These are phyloP conservation scores for Ictalurus furcatus DNA, from an alignment of 2,113 vertebrate species.

Conservation along the genomic window DNA sequence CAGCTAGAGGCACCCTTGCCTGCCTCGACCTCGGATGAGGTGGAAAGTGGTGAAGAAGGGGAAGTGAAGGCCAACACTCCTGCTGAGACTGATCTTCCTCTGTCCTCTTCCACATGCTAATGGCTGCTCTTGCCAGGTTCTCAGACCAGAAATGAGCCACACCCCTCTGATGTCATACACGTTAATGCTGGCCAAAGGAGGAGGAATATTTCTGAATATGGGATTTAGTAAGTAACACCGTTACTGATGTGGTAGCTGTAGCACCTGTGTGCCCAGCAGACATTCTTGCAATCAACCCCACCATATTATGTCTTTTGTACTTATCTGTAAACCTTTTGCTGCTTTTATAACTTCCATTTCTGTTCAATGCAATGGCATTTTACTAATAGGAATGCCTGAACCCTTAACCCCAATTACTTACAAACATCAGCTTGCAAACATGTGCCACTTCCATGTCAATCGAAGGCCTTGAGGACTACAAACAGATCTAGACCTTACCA, in stretches of 20 bases:
- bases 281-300: conserved; percentile 23
- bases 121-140: neutral
- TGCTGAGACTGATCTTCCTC: neutral
- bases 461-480: conserved; percentile 33
- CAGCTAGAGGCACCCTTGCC: neutral
- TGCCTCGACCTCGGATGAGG: neutral
- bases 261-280: conserved; percentile 7
- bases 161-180: conserved; percentile 29
- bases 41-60: neutral
- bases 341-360: conserved; percentile 18
- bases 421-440: neutral
- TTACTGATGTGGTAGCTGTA: conserved; percentile 29
- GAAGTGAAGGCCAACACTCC: neutral
- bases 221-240: conserved; percentile 9
- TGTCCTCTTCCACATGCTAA: conserved; percentile 31
- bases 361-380: conserved; percentile 20
- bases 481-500: conserved; percentile 12
- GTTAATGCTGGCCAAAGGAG: conserved; percentile 37
- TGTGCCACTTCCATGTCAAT: neutral
- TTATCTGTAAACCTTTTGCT: conserved; percentile 20
- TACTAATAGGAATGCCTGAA: neutral
- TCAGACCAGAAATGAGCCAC: conserved; percentile 9
- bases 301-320: neutral
- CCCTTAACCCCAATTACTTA: neutral
- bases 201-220: neutral